Conservation (phyloP, 2,888 invertebrate genomes). For the Nematopogon swammerdamellus region DNA sequence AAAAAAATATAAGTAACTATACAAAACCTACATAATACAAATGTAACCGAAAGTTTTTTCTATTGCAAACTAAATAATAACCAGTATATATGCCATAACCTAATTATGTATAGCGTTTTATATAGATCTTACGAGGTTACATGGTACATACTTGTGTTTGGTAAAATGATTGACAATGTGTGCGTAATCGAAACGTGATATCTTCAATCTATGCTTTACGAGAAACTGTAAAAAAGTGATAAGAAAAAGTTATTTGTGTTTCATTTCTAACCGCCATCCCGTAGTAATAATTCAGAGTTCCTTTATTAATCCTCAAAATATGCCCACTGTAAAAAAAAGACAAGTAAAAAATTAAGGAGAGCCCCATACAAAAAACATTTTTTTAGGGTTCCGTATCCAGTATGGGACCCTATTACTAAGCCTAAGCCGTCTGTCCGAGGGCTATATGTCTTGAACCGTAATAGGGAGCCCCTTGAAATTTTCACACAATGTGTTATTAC, state of each 20-base stretch:
- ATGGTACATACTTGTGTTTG: constrained; percentile 30
- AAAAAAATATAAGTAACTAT: constrained; percentile 40
- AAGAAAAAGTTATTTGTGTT: constrained; percentile 20
- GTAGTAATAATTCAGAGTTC: too few relatives aligned
- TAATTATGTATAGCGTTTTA: constrained; percentile 35
- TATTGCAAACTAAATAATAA: constrained; percentile 43
- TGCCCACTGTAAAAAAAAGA: too few relatives aligned
- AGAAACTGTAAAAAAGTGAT: constrained; percentile 51
- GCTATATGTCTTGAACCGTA: too few relatives aligned
- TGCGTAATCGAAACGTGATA: constrained; percentile 55
- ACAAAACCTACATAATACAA: constrained; percentile 32
- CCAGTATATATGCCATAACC: constrained; percentile 29
- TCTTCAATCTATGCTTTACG: constrained; percentile 56
- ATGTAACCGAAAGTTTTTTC: constrained; percentile 49
- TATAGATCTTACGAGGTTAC: constrained; percentile 34
- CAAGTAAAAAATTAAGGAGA: too few relatives aligned
- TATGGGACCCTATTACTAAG: too few relatives aligned
- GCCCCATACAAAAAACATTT: too few relatives aligned
- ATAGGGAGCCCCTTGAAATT: too few relatives aligned
- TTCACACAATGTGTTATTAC: too few relatives aligned
- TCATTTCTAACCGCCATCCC: too few relatives aligned
- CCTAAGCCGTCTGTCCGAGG: too few relatives aligned
- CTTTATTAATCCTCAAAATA: too few relatives aligned
- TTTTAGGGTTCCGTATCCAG: too few relatives aligned
- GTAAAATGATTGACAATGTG: constrained; percentile 45